A percentile compares a stretch with the other conserved stretches of the same genome.
phyloP scores from a whole-genome alignment of 2,113 vertebrate species.

The Phyllopteryx taeniolatus region DNA sequence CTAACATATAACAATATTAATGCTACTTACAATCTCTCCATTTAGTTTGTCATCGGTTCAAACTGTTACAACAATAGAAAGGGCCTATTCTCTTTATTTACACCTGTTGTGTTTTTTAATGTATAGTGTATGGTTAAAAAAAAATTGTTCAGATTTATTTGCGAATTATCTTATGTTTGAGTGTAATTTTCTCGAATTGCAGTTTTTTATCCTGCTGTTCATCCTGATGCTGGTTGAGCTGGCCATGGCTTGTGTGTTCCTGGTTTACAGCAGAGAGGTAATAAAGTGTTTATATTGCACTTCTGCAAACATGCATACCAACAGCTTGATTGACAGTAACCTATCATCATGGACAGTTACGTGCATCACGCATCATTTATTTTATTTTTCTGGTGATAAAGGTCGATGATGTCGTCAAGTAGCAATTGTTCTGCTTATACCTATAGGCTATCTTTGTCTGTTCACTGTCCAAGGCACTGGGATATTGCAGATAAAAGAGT shows the following conservation, averaged over 20 bases:
- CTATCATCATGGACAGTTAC: neutral
- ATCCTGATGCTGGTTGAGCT: constrained; percentile 78
- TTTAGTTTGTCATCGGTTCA: neutral
- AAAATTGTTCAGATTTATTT: neutral
- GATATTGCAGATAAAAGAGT: neutral
- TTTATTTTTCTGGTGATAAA: neutral
- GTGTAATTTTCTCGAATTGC: constrained; percentile 3
- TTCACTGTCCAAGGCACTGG: neutral
- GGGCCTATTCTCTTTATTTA: neutral
- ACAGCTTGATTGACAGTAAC: neutral
- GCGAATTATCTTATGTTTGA: neutral
- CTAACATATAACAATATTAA: too few species aligned
- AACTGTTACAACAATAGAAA: neutral
- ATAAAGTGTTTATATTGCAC: neutral
- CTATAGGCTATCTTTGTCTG: neutral
- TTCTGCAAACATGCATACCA: neutral
- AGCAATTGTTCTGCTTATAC: neutral
- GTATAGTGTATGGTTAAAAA: neutral
- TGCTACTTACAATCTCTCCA: too few species aligned
- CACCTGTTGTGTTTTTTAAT: too few species aligned
- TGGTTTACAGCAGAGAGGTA: constrained; percentile 74
- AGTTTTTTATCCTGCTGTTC: constrained; percentile 78
- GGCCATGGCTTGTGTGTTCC: constrained; percentile 73
- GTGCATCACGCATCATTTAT: neutral
- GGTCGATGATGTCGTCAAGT: neutral